phyloP scores from a whole-genome alignment of 2,113 vertebrate species.

The Meriones unguiculatus region DNA sequence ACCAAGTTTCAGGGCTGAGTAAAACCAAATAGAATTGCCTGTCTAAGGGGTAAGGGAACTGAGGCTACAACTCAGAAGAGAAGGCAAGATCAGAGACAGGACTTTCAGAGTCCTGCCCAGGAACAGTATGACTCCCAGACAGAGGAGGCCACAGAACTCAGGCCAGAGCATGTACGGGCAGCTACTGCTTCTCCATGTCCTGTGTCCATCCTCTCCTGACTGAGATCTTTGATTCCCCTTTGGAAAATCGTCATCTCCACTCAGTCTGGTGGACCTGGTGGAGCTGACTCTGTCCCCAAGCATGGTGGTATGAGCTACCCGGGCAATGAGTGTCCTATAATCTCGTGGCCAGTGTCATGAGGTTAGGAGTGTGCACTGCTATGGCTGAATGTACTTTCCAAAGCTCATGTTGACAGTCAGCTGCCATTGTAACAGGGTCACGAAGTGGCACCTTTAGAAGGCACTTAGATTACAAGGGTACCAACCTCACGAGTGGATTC shows the following conservation, averaged over 20 bases:
- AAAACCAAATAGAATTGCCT: neutral
- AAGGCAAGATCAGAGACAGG: neutral
- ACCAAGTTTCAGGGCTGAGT: neutral
- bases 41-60: neutral
- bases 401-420: neutral
- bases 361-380: too few relatives aligned
- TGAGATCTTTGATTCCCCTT: neutral
- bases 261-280: neutral
- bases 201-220: neutral
- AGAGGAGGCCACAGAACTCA: neutral
- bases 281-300: neutral
- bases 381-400: neutral
- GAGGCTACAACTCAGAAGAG: neutral
- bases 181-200: too few relatives aligned
- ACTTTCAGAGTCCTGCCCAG: neutral
- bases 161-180: neutral
- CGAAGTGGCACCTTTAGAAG: neutral
- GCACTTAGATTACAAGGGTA: neutral
- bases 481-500: neutral
- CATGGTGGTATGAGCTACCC: neutral
- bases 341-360: neutral
- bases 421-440: neutral
- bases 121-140: neutral
- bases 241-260: neutral
- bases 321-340: neutral